Evolutionary conservation across 2,797 vertebrate genomes (phyloP), one percentile per base, ranked within the genome.

Genomic region (Pterois miles): DNA sequence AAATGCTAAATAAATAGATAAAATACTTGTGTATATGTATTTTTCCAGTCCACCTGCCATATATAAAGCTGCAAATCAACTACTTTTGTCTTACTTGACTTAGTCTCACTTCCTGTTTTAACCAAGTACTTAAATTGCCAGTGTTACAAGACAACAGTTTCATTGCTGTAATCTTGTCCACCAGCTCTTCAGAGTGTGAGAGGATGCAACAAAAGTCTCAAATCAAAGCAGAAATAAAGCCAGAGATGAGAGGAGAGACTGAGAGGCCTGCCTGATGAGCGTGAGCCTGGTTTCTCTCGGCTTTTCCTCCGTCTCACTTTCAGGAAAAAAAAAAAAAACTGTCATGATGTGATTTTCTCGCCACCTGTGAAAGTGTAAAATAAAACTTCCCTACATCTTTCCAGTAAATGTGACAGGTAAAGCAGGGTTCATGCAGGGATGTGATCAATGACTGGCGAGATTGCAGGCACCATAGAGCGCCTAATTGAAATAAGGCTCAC

Each of bases 181-280:
- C 60, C 71, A 66, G 81, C 88, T 78, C 78, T 86, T 81, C 57
- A 89, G 81, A 88, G 83, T 75, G 81, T 82, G 83, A 86, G 78
- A 86, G 84, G 72, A 57, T 86, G 83, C 86, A 91, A 62, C 78
- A 72, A 23, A 90, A 94, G 92, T 90, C 89, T 87, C 66, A 92
- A 48, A 94, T 94, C 93, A 94, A 94, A 94, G 92, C 78, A 68
- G 77, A 83, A 84, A 84, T 84, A 90, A 91, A 92, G 73, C 79
- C 85, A 40, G 81, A 94, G 91, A 94, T 93, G 85, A 91, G 91
- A 85, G 74, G 50, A 73, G 74, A 85, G 84, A 73, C 88, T 84
- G 88, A 88, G 73, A 90, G 84, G 76, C 62, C 69, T 50, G 81
- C 65, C 83, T 89, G 90, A 91, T 87, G 84, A 86, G 82, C 75